A percentile compares a stretch with the other conserved stretches of the same genome.
phyloP scores from a whole-genome alignment of 2,888 invertebrate genomes.

The Ophioninae sp. region DNA sequence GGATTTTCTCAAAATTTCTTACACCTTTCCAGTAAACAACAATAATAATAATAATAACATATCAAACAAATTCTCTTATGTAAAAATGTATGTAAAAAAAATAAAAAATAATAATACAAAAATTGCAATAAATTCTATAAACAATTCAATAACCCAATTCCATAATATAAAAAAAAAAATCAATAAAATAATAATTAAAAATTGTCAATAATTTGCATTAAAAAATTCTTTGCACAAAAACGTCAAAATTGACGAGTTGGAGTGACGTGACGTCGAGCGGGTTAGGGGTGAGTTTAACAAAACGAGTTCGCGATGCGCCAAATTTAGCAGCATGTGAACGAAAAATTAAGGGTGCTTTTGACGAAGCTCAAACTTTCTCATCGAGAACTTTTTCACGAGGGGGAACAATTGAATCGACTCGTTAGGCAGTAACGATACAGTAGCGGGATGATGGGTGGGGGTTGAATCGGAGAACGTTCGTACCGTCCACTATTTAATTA shows the following conservation, averaged over 20 bases:
- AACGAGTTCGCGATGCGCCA: constrained; percentile 57
- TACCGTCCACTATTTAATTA: constrained; percentile 58
- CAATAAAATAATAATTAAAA: too few species aligned
- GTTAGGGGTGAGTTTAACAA: constrained; percentile 7
- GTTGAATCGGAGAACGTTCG: neutral
- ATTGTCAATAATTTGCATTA: too few species aligned
- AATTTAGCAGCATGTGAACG: constrained; percentile 53
- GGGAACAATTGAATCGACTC: constrained; percentile 64
- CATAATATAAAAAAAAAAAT: too few species aligned
- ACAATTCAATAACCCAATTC: too few species aligned
- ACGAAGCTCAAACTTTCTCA: constrained; percentile 55
- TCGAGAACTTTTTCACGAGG: constrained; percentile 60
- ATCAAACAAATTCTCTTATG: too few species aligned
- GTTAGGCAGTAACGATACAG: constrained; percentile 54
- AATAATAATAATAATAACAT: too few species aligned
- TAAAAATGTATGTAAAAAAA: too few species aligned
- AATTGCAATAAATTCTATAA: too few species aligned
- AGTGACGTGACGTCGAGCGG: constrained; percentile 5
- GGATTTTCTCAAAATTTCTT: too few species aligned
- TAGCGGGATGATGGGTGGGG: neutral
- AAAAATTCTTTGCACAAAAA: neutral
- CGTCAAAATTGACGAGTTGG: neutral
- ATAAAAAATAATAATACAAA: too few species aligned
- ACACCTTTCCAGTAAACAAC: too few species aligned
- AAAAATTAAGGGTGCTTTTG: constrained; percentile 62